Base-by-base conservation (phyloP, 2,888 invertebrate genomes). In the Galeopsomyia nigrocyanea region DNA sequence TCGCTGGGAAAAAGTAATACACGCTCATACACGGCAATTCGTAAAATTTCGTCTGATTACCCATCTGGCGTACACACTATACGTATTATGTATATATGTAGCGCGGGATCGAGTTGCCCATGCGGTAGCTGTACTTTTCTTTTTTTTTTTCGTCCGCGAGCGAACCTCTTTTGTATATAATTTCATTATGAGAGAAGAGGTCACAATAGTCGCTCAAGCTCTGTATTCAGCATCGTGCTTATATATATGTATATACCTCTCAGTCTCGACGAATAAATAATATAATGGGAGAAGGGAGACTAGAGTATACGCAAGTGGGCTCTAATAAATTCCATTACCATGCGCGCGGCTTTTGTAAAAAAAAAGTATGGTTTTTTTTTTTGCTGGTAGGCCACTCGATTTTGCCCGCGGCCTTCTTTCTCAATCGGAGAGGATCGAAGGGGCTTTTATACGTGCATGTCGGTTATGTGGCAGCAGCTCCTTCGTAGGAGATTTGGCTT, bases 321-420 rank as follows among this genome's bases (percentile, higher is more conserved):
- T 81, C 80, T 79, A 78, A 81, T 81, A 79, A 79, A 80, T 79
- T 77, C 79, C 73, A 79, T 80, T 80, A 78, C 73, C 60, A 19
- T 26, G 26, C 19, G 16, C 21, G 13, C 17, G 1, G 26, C 63
- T 67, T 58, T 67, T 58, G 47, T 57, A 14, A 10, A 39, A 31
- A 31, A 31, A 7, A 10, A 1, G 39, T 39, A 39, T n/a, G 3
- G 17, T 6, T 46, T 26, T 66, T 47, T 47, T 55, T 60, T 51
- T 58, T 13, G n/a, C 13, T 9, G 49, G 2, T 21, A 64, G 6
- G 17, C 22, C 51, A 63, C 51, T 63, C 63, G 53, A 63, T 63
- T 31, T 16, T 14, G 57, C 19, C 31, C 31, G n/a, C 31, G 14
- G n/a, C 7, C 21, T 57, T 26, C 57, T 26, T 16, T 21, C 51